These are phyloP conservation scores for Cossypha niveicapilla DNA, from an alignment of 2,797 vertebrate species.

Conservation along the genomic window DNA sequence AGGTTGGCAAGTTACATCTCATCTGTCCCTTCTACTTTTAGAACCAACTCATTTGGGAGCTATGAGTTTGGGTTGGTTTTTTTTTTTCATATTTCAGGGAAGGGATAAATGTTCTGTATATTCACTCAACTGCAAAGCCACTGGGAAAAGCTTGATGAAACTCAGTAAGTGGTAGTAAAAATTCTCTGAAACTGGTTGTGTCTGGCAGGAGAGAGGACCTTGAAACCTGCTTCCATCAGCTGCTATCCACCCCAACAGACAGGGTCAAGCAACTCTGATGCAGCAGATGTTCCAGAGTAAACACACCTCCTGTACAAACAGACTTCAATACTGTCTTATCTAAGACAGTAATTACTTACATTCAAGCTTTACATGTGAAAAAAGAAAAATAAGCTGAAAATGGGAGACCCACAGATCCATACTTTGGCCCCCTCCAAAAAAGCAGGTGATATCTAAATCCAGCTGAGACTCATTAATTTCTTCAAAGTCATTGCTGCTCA, in stretches of 20 bases:
- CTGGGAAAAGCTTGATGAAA: neutral
- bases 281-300: neutral
- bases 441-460: neutral
- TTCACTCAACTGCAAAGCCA: neutral
- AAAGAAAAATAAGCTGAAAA: neutral
- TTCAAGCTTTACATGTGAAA: neutral
- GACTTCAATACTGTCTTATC: neutral
- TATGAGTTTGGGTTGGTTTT: too few species aligned
- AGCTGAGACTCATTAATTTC: neutral
- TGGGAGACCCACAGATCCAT: neutral
- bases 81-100: neutral
- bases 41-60: neutral
- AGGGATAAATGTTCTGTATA: neutral
- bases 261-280: neutral
- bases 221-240: neutral
- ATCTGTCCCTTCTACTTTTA: neutral
- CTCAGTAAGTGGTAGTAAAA: neutral
- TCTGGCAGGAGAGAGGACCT: neutral
- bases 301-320: neutral
- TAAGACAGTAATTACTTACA: neutral
- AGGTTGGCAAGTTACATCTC: neutral
- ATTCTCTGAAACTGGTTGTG: neutral
- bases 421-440: neutral
- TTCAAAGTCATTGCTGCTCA: neutral
- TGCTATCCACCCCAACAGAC: neutral